A percentile compares a stretch with the other conserved stretches of the same genome.
These are phyloP conservation scores for Lycodopsis pacificus DNA, from an alignment of 2,797 vertebrate genomes.

Conservation along the genomic window DNA sequence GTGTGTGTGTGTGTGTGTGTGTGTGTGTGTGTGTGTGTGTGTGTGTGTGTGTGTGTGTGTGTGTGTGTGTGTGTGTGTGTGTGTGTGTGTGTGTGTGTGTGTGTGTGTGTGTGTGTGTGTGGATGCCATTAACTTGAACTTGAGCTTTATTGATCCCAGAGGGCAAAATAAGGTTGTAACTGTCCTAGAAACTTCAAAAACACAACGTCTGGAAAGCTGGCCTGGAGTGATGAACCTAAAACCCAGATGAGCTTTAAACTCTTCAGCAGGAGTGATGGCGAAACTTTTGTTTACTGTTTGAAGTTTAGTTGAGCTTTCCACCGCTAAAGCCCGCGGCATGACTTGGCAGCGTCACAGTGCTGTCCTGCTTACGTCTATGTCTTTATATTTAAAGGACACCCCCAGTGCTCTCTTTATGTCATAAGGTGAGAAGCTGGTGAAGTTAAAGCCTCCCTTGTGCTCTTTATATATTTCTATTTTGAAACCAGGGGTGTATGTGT, in stretches of 20 bases:
- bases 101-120: constrained; percentile 1
- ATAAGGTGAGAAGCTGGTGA: constrained; percentile 28
- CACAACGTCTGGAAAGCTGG: not conserved
- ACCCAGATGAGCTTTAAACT: constrained; percentile 20
- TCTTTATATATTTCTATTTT: constrained; percentile 39
- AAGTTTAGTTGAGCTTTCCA: constrained; percentile 52
- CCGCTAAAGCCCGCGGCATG: constrained; percentile 5
- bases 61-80: not conserved
- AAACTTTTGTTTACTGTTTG: constrained; percentile 41
- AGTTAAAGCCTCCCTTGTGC: constrained; percentile 10
- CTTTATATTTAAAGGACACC: constrained; percentile 23
- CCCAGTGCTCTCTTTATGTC: constrained; percentile 8
- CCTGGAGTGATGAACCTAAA: constrained; percentile 25
- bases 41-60: too few relatives aligned
- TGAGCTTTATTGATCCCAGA: constrained; percentile 50
- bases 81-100: not conserved
- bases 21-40: too few relatives aligned
- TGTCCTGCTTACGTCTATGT: constrained; percentile 32
- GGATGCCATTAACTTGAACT: constrained; percentile 37
- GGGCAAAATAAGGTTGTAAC: constrained; percentile 39
- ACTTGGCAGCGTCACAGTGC: constrained; percentile 23
- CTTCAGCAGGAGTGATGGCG: constrained; percentile 19
- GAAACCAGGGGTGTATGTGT: constrained; percentile 6
- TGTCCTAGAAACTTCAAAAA: constrained; percentile 51
- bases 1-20: too few relatives aligned